phyloP scores from a whole-genome alignment of 2,797 vertebrate species.

The Sandelia bainsii region DNA sequence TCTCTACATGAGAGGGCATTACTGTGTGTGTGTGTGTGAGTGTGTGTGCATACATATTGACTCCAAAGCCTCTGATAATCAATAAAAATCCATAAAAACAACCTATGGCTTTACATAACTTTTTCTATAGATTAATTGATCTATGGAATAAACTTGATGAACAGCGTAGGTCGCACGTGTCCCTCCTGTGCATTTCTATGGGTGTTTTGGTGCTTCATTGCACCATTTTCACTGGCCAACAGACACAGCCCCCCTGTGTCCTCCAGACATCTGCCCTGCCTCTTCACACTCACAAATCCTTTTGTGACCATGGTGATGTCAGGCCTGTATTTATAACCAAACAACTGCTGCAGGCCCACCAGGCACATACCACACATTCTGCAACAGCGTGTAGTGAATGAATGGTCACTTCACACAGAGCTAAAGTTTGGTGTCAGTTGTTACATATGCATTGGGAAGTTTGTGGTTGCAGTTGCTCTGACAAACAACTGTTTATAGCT shows the following conservation, averaged over 20 bases:
- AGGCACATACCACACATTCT: constrained; percentile 57
- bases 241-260: neutral
- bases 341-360: constrained; percentile 41
- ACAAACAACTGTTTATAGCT: constrained; percentile 18
- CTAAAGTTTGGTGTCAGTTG: constrained; percentile 45
- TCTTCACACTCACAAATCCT: constrained; percentile 21
- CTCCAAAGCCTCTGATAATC: constrained; percentile 8
- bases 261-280: constrained; percentile 27
- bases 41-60: constrained; percentile 1
- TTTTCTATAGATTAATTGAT: constrained; percentile 51
- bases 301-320: constrained; percentile 1
- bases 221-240: constrained; percentile 5
- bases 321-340: constrained; percentile 37
- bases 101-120: constrained; percentile 34
- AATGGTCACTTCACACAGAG: constrained; percentile 37
- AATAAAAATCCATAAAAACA: constrained; percentile 33
- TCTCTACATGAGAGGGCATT: neutral
- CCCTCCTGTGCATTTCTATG: neutral
- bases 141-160: constrained; percentile 40
- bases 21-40: too few relatives aligned
- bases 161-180: neutral
- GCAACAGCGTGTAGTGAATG: constrained; percentile 40
- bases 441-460: constrained; percentile 15
- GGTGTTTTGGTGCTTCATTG: constrained; percentile 3
- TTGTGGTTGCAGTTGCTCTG: constrained; percentile 31